Percentiles rank a stretch among this genome's conserved stretches.
Conservation (phyloP, 2,113 vertebrate genomes). For the Microcebus lehilahytsara region DNA sequence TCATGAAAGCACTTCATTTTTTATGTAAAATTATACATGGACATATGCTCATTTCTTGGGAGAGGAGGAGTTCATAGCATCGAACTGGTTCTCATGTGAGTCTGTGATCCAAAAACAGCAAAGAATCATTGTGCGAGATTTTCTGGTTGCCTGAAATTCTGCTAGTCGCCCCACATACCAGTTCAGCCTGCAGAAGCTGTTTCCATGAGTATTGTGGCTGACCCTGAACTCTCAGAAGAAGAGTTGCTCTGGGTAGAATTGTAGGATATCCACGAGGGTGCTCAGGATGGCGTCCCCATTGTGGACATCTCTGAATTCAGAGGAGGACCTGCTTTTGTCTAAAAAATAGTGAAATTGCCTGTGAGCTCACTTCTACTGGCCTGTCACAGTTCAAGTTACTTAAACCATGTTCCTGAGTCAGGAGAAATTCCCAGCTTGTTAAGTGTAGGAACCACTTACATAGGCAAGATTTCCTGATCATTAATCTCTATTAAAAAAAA, state of each 20-base stretch:
- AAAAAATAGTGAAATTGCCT: not conserved
- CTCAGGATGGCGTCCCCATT: not conserved
- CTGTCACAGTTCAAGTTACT: not conserved
- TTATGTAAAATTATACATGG: not conserved
- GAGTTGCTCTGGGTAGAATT: not conserved
- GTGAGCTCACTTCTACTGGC: not conserved
- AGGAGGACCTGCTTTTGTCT: not conserved
- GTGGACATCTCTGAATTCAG: not conserved
- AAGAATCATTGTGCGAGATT: not conserved
- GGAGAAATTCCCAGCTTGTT: not conserved
- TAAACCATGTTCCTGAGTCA: not conserved
- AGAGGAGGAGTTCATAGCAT: not conserved
- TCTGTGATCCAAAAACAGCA: not conserved
- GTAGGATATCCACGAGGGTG: not conserved
- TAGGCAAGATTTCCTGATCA: not conserved
- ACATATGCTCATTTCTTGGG: not conserved
- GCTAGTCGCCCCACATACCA: no score
- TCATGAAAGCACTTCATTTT: not conserved
- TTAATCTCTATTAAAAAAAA: not conserved
- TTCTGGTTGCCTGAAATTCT: not conserved
- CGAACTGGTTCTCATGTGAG: not conserved
- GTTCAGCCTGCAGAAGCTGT: not conserved
- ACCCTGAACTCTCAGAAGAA: not conserved
- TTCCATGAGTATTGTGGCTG: not conserved
- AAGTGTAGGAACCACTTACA: not conserved